phyloP scores from a whole-genome alignment of 2,888 invertebrate genomes.

The Hirtodrosophila confusa region DNA sequence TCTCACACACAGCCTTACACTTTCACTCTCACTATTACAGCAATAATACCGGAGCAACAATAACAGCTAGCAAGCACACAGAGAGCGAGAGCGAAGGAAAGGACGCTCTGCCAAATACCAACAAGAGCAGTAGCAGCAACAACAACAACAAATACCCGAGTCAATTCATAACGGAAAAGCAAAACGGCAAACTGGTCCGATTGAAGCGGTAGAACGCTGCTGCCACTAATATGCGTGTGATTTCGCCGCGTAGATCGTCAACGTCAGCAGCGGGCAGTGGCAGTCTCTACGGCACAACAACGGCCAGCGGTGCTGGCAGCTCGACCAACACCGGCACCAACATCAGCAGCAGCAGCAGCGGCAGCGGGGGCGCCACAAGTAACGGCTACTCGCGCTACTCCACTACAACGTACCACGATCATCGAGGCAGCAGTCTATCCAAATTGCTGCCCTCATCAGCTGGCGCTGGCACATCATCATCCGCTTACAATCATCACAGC shows the following conservation, averaged over 20 bases:
- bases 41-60: slow-evolving; percentile 33
- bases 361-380: slow-evolving; percentile 45
- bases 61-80: neutral
- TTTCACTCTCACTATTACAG: slow-evolving; percentile 55
- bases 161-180: slow-evolving; percentile 18
- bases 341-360: slow-evolving; percentile 39
- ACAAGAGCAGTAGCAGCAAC: neutral
- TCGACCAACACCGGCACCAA: slow-evolving; percentile 56
- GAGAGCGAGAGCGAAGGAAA: neutral
- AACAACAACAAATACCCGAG: slow-evolving; percentile 3
- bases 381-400: slow-evolving; percentile 78
- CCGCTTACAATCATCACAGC: slow-evolving; percentile 46
- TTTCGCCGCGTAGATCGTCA: slow-evolving; percentile 84
- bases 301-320: slow-evolving; percentile 68
- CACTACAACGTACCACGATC: slow-evolving; percentile 69
- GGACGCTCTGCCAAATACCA: slow-evolving; percentile 3
- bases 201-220: slow-evolving; percentile 63
- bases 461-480: slow-evolving; percentile 37
- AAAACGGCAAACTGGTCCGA: slow-evolving; percentile 59
- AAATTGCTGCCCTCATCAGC: slow-evolving; percentile 70
- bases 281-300: slow-evolving; percentile 83
- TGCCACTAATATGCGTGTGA: slow-evolving; percentile 84
- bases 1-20: slow-evolving; percentile 31
- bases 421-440: slow-evolving; percentile 78
- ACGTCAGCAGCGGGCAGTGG: slow-evolving; percentile 83